Percentiles rank a stretch among this genome's conserved stretches.
Evolutionary conservation across 2,888 invertebrate genomes (phyloP).

Genomic region (Amphiduros pacificus): DNA sequence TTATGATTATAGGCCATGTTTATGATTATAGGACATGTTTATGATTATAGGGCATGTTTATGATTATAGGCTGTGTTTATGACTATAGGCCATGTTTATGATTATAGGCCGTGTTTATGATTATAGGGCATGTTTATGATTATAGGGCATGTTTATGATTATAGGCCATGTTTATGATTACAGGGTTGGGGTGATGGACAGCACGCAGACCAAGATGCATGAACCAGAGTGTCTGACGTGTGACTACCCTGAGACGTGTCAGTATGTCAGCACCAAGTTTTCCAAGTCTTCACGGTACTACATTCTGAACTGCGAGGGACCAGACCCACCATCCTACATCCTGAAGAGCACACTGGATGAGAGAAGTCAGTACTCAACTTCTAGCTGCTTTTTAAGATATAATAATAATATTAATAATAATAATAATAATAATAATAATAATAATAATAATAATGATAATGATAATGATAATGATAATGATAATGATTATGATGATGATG

Average conservation of each 20-base stretch:
- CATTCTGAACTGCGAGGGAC: constrained; percentile 87
- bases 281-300: constrained; percentile 75
- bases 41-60: too few relatives aligned
- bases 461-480: too few relatives aligned
- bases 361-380: constrained; percentile 11
- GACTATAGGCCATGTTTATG: too few relatives aligned
- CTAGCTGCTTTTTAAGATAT: background rate
- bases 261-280: constrained; percentile 69
- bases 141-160: background rate
- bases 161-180: background rate
- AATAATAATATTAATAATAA: too few relatives aligned
- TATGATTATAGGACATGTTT: too few relatives aligned
- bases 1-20: too few relatives aligned
- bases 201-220: constrained; percentile 3
- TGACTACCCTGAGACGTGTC: constrained; percentile 77
- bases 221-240: constrained; percentile 65
- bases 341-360: constrained; percentile 31
- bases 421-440: too few relatives aligned
- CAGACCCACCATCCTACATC: constrained; percentile 72
- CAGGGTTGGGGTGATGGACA: constrained; percentile 16
- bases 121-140: too few relatives aligned
- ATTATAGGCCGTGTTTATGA: too few relatives aligned
- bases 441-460: too few relatives aligned
- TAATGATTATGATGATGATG: too few relatives aligned
- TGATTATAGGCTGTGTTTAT: too few relatives aligned